phyloP scores from a whole-genome alignment of 2,113 vertebrate genomes.

The Vombatus ursinus region DNA sequence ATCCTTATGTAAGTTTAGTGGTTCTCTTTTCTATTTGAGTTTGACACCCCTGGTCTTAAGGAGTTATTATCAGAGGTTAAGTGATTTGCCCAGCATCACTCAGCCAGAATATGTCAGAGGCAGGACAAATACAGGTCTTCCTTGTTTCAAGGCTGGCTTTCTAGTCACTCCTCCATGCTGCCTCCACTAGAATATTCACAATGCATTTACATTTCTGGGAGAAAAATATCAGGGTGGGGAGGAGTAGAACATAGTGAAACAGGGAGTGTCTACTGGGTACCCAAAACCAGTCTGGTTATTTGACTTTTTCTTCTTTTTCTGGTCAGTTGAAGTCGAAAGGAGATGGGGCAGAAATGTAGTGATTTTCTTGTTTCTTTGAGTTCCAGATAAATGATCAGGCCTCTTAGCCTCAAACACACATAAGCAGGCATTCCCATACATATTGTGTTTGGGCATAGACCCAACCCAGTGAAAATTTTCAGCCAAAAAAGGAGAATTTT shows the following conservation, averaged over 20 bases:
- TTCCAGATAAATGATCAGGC: background rate
- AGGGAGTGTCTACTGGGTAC: background rate
- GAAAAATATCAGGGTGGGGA: background rate
- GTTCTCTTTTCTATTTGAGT: background rate
- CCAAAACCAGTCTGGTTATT: background rate
- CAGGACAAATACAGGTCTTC: background rate
- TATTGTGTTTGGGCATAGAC: conserved; percentile 28
- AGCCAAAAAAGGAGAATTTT: conserved; percentile 67
- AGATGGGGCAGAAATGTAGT: background rate
- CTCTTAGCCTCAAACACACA: background rate
- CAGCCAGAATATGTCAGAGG: background rate
- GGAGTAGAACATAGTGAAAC: background rate
- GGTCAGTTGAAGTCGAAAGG: background rate
- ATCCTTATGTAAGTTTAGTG: background rate
- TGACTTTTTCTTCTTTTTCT: background rate
- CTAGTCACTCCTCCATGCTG: background rate
- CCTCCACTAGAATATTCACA: background rate
- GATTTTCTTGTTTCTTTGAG: background rate
- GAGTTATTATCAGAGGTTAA: background rate
- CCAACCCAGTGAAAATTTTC: conserved; percentile 29
- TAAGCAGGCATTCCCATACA: background rate
- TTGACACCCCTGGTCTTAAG: background rate
- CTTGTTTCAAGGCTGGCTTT: background rate
- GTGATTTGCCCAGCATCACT: background rate
- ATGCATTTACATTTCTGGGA: background rate